Evolutionary conservation across 2,888 invertebrate genomes (phyloP).

Genomic region (Anarsia innoxiella): DNA sequence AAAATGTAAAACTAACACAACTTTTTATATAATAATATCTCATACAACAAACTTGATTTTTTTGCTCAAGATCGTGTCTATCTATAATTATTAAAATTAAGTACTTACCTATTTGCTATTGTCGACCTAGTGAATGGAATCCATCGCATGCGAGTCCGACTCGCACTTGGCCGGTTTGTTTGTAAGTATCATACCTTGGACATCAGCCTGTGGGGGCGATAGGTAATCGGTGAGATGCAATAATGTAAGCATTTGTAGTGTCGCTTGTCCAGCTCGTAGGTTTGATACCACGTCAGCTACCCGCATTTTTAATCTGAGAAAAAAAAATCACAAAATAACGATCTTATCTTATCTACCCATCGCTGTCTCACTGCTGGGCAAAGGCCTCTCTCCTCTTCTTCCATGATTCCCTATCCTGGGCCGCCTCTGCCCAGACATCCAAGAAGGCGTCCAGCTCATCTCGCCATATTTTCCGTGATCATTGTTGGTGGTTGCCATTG

Average conservation of each 20-base stretch:
- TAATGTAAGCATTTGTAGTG: constrained; percentile 18
- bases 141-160: too few species aligned
- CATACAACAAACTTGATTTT: not conserved
- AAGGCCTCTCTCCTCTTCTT: too few species aligned
- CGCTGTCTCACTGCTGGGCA: too few species aligned
- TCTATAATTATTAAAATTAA: not conserved
- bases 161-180: not conserved
- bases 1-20: not conserved
- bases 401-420: too few species aligned
- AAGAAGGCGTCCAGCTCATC: too few species aligned
- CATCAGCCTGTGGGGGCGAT: constrained; percentile 5
- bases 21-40: not conserved
- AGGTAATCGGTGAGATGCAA: constrained; percentile 16
- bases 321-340: too few species aligned
- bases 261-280: constrained; percentile 5
- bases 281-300: not conserved
- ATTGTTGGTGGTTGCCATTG: too few species aligned
- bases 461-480: too few species aligned
- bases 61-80: not conserved
- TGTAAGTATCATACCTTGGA: not conserved
- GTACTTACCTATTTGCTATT: not conserved
- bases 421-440: too few species aligned
- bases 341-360: too few species aligned
- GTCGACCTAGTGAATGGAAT: not conserved
- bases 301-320: not conserved